Evolutionary conservation across 2,113 vertebrate species (phyloP).

Genomic region (Amblyopsis rosae): DNA sequence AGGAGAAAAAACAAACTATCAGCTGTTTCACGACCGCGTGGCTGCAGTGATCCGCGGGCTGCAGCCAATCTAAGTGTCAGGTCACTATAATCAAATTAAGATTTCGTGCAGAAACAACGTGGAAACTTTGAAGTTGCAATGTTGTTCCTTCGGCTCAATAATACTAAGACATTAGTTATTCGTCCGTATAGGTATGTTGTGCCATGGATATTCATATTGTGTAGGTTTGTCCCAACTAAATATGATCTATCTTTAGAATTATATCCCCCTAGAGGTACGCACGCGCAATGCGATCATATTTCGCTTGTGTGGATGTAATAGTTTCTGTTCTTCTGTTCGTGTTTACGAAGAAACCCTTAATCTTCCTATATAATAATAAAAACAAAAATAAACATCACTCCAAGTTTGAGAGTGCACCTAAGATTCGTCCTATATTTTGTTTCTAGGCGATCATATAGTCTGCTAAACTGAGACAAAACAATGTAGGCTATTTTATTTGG

Average conservation of each 20-base stretch:
- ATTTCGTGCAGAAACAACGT: not conserved
- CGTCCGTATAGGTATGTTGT: too few relatives aligned
- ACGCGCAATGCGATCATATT: slow-evolving; percentile 40
- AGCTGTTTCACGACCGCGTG: not conserved
- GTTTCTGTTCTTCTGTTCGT: too few relatives aligned
- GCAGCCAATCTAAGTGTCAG: not conserved
- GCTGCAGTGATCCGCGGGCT: not conserved
- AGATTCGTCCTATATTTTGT: too few relatives aligned
- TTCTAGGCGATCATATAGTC: too few relatives aligned
- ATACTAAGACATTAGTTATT: too few relatives aligned
- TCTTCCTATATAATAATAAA: too few relatives aligned
- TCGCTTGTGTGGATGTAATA: not conserved
- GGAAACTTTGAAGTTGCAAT: not conserved
- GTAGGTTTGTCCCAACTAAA: not conserved
- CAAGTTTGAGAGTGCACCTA: too few relatives aligned
- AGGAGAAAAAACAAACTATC: not conserved
- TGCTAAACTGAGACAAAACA: too few relatives aligned
- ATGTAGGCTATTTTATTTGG: too few relatives aligned
- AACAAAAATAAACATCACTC: too few relatives aligned
- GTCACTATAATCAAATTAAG: not conserved
- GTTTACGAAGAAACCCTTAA: too few relatives aligned
- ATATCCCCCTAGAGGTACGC: slow-evolving; percentile 39
- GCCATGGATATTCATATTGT: too few relatives aligned
- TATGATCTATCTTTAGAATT: slow-evolving; percentile 4
- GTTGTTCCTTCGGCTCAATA: not conserved